phyloP scores from a whole-genome alignment of 2,888 invertebrate species.

The Amiota mariae region DNA sequence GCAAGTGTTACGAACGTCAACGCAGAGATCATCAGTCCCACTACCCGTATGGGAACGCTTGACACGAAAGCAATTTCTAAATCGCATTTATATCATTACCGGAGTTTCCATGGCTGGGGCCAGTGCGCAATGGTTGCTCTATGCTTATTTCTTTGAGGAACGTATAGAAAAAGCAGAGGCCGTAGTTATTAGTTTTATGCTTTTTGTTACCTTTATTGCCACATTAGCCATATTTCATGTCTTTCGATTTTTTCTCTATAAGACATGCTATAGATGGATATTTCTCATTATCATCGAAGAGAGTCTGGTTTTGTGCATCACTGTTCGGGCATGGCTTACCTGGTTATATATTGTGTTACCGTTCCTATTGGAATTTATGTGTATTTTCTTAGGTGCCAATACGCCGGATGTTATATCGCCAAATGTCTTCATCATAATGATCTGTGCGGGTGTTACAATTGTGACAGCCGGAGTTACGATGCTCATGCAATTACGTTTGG shows the following conservation, averaged over 20 bases:
- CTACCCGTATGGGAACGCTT: not conserved
- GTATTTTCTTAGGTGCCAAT: not conserved
- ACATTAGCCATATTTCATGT: not conserved
- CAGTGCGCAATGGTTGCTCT: not conserved
- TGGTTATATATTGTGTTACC: not conserved
- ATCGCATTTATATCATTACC: not conserved
- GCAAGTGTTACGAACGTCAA: not conserved
- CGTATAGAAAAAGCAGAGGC: too few species aligned
- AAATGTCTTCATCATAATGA: slow-evolving; percentile 9
- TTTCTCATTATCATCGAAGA: slow-evolving; percentile 12
- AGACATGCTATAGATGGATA: slow-evolving; percentile 1
- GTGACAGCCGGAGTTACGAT: slow-evolving; percentile 40
- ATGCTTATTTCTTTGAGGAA: not conserved
- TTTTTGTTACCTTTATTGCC: not conserved
- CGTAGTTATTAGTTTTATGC: not conserved
- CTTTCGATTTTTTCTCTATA: not conserved
- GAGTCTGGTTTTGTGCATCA: not conserved
- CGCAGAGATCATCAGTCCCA: too few species aligned
- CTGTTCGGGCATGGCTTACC: not conserved
- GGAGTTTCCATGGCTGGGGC: not conserved
- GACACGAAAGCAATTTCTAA: not conserved
- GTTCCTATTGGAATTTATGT: not conserved
- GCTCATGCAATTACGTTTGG: slow-evolving; percentile 39
- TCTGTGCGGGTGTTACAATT: slow-evolving; percentile 28
- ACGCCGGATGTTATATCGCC: not conserved